A percentile compares a stretch with the other conserved stretches of the same genome.
Evolutionary conservation across 2,888 invertebrate species (phyloP).

Genomic region (Troides aeacus): DNA sequence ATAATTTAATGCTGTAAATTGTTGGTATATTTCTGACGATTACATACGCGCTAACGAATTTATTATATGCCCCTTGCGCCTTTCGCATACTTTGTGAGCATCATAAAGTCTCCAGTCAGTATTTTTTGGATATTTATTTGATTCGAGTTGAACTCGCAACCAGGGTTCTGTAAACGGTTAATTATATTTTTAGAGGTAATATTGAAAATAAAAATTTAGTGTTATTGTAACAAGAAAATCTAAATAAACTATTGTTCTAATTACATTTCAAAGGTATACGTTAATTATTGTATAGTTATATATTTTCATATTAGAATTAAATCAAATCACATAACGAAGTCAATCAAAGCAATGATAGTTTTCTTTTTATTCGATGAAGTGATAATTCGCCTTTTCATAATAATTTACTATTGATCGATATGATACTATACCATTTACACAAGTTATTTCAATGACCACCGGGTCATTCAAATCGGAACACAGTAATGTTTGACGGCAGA

Average conservation of each 20-base stretch:
- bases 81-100: conserved; percentile 60
- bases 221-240: background rate
- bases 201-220: conserved; percentile 9
- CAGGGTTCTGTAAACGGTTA: conserved; percentile 59
- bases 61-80: conserved; percentile 60
- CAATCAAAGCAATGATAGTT: too few species aligned
- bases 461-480: too few species aligned
- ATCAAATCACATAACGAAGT: too few species aligned
- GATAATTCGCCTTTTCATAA: too few species aligned
- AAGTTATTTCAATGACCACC: too few species aligned
- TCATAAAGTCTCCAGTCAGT: conserved; percentile 68
- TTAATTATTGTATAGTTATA: background rate
- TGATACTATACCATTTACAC: too few species aligned
- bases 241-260: background rate
- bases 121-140: conserved; percentile 70
- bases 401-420: too few species aligned
- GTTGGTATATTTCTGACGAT: conserved; percentile 72
- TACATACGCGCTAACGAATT: conserved; percentile 76
- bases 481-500: too few species aligned
- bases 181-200: conserved; percentile 41
- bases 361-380: too few species aligned
- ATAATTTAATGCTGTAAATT: conserved; percentile 75
- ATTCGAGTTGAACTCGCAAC: conserved; percentile 61
- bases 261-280: background rate
- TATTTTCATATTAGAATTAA: too few species aligned